Evolutionary conservation across 1,140 invertebrate genomes (phyloP).

Genomic region (Meloidogyne exigua): DNA sequence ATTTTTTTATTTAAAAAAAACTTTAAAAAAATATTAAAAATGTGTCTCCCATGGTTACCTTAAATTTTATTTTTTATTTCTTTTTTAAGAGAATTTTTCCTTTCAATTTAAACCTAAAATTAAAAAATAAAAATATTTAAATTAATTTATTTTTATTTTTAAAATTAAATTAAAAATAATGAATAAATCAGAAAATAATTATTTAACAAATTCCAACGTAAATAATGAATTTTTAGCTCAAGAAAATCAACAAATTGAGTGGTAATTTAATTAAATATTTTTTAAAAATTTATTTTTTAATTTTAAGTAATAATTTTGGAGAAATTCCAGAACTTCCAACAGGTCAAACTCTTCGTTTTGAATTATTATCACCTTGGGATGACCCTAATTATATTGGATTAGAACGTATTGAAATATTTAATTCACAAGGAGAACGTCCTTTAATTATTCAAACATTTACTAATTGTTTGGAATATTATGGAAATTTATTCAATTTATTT

Average conservation of each 20-base stretch:
- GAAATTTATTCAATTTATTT: slow-evolving; percentile 12
- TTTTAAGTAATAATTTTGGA: background rate
- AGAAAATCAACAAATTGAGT: background rate
- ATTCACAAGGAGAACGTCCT: slow-evolving; percentile 69
- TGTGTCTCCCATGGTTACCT: background rate
- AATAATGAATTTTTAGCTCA: background rate
- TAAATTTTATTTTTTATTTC: background rate
- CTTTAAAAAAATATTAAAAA: background rate
- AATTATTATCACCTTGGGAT: slow-evolving; percentile 78
- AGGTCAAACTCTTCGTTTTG: slow-evolving; percentile 38
- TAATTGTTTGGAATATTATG: slow-evolving; percentile 19
- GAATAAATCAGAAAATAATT: background rate
- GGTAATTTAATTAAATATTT: slow-evolving; percentile 10
- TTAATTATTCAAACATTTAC: slow-evolving; percentile 44
- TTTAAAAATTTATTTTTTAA: background rate
- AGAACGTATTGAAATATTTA: slow-evolving; percentile 78
- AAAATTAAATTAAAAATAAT: background rate
- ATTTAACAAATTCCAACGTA: background rate
- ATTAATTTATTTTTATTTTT: background rate
- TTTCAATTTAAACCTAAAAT: background rate
- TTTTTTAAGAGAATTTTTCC: background rate
- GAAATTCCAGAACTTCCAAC: slow-evolving; percentile 46
- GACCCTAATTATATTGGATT: slow-evolving; percentile 78
- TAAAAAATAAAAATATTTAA: background rate
- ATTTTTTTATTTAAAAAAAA: background rate